Percentiles rank a stretch among this genome's conserved stretches.
phyloP scores from a whole-genome alignment of 2,797 vertebrate species.

The Anabas testudineus region DNA sequence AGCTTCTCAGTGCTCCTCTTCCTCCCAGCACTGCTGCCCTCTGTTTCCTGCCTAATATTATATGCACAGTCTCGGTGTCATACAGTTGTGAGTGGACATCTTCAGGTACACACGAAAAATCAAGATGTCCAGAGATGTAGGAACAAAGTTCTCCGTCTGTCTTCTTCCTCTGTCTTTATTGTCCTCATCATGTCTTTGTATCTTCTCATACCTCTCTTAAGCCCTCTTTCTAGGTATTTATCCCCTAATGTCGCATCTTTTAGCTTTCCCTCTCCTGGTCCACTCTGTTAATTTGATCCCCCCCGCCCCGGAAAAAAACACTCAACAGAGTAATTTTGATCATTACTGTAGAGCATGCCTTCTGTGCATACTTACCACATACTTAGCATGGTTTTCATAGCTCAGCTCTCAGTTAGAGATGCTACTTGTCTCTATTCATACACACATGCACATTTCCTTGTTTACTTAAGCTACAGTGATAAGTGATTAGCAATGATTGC shows the following conservation, averaged over 20 bases:
- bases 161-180: background rate
- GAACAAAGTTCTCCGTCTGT: constrained; percentile 27
- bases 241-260: constrained; percentile 5
- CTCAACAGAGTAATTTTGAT: constrained; percentile 10
- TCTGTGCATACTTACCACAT: constrained; percentile 41
- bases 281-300: constrained; percentile 6
- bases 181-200: background rate
- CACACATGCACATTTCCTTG: background rate
- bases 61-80: constrained; percentile 23
- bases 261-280: constrained; percentile 1
- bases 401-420: constrained; percentile 18
- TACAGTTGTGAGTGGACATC: constrained; percentile 15
- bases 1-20: background rate
- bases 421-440: background rate
- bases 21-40: background rate
- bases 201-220: background rate
- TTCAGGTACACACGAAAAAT: constrained; percentile 24
- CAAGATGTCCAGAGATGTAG: constrained; percentile 8
- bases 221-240: background rate
- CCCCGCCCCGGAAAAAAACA: constrained; percentile 10
- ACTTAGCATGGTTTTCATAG: constrained; percentile 56
- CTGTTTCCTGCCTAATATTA: constrained; percentile 22
- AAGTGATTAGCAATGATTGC: too few species aligned
- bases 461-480: background rate
- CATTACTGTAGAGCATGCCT: constrained; percentile 27